phyloP scores from a whole-genome alignment of 2,113 vertebrate genomes.

The Genyomyrus donnyi region DNA sequence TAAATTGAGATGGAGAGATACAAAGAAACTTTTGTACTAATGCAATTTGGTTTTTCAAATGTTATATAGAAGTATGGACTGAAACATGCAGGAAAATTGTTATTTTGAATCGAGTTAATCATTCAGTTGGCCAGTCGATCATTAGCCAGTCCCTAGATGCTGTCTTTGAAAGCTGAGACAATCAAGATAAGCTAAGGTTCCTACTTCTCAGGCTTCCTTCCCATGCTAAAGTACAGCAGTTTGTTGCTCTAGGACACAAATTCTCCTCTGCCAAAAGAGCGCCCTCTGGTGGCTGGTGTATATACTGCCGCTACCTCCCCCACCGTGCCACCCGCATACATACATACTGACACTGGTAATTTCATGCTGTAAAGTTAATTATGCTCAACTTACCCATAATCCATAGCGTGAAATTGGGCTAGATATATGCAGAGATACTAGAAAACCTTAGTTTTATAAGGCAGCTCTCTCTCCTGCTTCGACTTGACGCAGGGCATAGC shows the following conservation, averaged over 20 bases:
- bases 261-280: background rate
- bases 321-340: background rate
- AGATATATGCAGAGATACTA: background rate
- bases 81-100: conserved; percentile 3
- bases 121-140: background rate
- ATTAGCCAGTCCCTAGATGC: background rate
- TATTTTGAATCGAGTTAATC: background rate
- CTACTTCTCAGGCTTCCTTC: background rate
- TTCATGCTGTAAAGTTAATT: background rate
- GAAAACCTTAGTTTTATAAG: background rate
- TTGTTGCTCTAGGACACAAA: background rate
- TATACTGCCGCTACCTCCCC: background rate
- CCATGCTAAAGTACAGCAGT: background rate
- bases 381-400: background rate
- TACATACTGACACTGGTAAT: background rate
- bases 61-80: background rate
- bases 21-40: background rate
- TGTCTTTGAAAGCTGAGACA: background rate
- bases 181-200: background rate
- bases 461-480: background rate
- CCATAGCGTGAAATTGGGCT: background rate
- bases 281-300: background rate
- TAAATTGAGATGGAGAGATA: background rate
- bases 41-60: background rate
- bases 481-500: background rate